These are phyloP conservation scores for Nothobranchius furzeri DNA, from an alignment of 2,113 vertebrate species.

Conservation along the genomic window DNA sequence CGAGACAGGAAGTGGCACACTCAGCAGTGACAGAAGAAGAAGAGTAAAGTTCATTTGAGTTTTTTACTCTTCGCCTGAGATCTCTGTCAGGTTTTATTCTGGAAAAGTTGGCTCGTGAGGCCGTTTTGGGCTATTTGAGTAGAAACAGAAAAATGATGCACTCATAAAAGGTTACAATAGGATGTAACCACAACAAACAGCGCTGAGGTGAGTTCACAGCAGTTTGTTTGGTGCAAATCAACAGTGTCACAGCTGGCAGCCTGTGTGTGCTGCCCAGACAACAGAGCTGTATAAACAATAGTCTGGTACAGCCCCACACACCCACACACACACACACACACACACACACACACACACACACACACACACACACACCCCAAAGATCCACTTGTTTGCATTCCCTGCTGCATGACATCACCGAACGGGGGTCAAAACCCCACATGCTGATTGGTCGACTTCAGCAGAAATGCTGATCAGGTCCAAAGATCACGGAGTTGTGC, in stretches of 20 bases:
- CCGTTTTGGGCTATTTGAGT: background rate
- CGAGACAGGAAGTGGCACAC: constrained; percentile 54
- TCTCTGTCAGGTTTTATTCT: background rate
- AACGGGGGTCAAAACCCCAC: constrained; percentile 33
- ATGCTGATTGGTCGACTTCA: constrained; percentile 47
- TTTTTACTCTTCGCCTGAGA: background rate
- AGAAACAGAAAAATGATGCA: background rate
- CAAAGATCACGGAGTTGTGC: constrained; percentile 73
- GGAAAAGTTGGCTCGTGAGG: background rate
- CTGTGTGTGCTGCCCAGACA: constrained; percentile 63
- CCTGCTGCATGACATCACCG: constrained; percentile 73
- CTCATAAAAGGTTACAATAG: background rate
- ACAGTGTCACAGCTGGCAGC: constrained; percentile 73
- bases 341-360: constrained; percentile 23
- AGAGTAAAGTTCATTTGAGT: constrained; percentile 8
- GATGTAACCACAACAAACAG: constrained; percentile 25
- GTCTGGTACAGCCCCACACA: constrained; percentile 11
- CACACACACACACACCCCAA: constrained; percentile 24
- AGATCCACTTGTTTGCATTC: constrained; percentile 69
- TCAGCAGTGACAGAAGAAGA: constrained; percentile 15
- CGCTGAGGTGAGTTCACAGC: constrained; percentile 31
- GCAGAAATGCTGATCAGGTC: constrained; percentile 73
- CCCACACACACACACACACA: background rate
- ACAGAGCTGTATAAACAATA: constrained; percentile 65
- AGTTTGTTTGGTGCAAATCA: constrained; percentile 59